Conservation (phyloP, 2,113 vertebrate species). For the Empidonax alnorum region DNA sequence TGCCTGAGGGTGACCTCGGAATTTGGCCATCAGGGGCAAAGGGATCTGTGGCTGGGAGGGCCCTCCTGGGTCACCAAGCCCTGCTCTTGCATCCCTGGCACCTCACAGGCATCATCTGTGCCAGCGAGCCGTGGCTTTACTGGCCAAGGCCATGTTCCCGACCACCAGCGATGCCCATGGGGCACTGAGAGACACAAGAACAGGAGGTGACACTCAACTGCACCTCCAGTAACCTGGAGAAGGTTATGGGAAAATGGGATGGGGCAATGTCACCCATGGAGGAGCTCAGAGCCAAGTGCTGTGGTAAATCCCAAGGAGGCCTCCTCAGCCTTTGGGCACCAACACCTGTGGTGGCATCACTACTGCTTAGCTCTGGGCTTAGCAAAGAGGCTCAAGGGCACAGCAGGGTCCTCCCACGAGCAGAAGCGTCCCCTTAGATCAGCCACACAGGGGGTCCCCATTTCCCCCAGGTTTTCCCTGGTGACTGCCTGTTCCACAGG, state of each 20-base stretch:
- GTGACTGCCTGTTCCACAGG: not conserved
- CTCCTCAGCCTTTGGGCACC: not conserved
- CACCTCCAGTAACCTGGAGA: not conserved
- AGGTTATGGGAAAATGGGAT: not conserved
- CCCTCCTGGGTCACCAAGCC: not conserved
- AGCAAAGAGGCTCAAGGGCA: not conserved
- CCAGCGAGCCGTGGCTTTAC: not conserved
- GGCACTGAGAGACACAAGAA: accelerated
- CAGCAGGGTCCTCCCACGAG: accelerated
- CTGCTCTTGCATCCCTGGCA: not conserved
- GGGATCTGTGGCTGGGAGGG: not conserved
- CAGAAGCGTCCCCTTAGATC: not conserved
- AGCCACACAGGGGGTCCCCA: not conserved
- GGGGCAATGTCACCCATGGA: accelerated
- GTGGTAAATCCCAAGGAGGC: accelerated
- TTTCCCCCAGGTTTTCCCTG: not conserved
- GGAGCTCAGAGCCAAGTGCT: not conserved
- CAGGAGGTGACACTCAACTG: not conserved
- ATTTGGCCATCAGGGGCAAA: not conserved
- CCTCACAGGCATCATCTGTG: not conserved
- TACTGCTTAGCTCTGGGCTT: accelerated
- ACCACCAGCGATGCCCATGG: not conserved
- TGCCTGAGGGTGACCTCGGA: not conserved
- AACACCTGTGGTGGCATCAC: accelerated
- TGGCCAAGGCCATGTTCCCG: not conserved